Percentiles rank a stretch among this genome's conserved stretches.
These are phyloP conservation scores for Ornithorhynchus anatinus DNA, from an alignment of 2,113 vertebrate species.

Conservation along the genomic window DNA sequence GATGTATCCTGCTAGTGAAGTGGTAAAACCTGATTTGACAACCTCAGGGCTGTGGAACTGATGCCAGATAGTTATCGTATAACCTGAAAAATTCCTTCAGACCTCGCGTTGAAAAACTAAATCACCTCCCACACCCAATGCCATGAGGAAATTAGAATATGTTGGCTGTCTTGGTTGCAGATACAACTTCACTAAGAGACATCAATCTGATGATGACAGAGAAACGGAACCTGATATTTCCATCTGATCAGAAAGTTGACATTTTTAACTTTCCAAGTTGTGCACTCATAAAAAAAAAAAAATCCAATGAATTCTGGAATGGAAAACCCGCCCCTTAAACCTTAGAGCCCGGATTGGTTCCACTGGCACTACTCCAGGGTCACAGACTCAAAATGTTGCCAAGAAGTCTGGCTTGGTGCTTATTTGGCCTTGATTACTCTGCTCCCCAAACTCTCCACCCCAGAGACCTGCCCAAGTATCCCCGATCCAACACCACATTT, in stretches of 20 bases:
- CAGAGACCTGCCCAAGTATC: too few relatives aligned
- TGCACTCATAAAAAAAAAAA: too few relatives aligned
- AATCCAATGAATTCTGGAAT: too few relatives aligned
- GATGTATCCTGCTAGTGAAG: not conserved
- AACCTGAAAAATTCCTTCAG: not conserved
- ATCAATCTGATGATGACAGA: not conserved
- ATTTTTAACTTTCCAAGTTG: not conserved
- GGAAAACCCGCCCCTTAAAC: too few relatives aligned
- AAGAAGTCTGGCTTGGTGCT: too few relatives aligned
- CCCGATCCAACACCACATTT: too few relatives aligned
- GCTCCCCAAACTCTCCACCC: too few relatives aligned
- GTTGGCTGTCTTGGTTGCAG: not conserved
- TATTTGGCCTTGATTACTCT: too few relatives aligned
- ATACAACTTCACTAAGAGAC: not conserved
- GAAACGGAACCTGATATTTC: not conserved
- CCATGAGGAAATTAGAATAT: not conserved
- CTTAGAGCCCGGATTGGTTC: too few relatives aligned
- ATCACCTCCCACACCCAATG: not conserved
- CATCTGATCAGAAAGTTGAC: not conserved
- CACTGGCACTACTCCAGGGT: too few relatives aligned
- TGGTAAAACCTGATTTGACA: not conserved
- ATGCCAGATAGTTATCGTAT: not conserved
- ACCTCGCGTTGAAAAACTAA: not conserved
- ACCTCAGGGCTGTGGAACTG: not conserved
- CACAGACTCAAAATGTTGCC: too few relatives aligned